Conservation (phyloP, 2,888 invertebrate species). For the Acrocera orbiculus region DNA sequence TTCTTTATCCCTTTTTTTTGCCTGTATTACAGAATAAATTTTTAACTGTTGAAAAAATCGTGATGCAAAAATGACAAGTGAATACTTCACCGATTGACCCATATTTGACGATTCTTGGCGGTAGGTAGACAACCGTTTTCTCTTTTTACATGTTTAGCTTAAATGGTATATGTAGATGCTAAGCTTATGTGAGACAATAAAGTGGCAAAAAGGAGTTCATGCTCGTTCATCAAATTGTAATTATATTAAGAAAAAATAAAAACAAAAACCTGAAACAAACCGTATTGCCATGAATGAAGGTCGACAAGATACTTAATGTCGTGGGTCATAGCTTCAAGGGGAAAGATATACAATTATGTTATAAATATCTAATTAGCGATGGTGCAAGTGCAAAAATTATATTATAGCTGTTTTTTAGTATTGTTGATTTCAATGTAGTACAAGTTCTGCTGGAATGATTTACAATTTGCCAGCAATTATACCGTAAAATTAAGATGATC, state of each 20-base stretch:
- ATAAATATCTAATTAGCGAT: conserved; percentile 7
- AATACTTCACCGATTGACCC: no score
- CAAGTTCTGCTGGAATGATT: conserved; percentile 8
- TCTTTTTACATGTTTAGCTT: no score
- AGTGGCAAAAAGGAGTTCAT: conserved; percentile 13
- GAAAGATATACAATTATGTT: conserved; percentile 7
- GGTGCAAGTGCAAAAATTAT: no score
- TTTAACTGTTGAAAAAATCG: no score
- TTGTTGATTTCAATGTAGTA: conserved; percentile 3
- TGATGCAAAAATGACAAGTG: no score
- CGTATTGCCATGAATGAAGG: neutral
- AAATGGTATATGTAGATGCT: no score
- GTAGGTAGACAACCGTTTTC: no score
- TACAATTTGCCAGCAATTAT: conserved; percentile 7
- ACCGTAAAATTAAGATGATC: conserved; percentile 11
- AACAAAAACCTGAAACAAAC: neutral
- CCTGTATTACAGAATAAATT: no score
- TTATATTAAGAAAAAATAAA: conserved; percentile 10
- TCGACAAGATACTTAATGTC: conserved; percentile 5
- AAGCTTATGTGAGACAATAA: no score
- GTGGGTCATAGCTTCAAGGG: conserved; percentile 12
- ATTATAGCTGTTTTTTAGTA: neutral
- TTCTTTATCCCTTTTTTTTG: no score
- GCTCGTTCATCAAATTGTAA: conserved; percentile 17
- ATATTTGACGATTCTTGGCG: no score